Percentiles rank a stretch among this genome's conserved stretches.
Conservation (phyloP, 2,113 vertebrate genomes). For the Telmatochromis brachygnathus region DNA sequence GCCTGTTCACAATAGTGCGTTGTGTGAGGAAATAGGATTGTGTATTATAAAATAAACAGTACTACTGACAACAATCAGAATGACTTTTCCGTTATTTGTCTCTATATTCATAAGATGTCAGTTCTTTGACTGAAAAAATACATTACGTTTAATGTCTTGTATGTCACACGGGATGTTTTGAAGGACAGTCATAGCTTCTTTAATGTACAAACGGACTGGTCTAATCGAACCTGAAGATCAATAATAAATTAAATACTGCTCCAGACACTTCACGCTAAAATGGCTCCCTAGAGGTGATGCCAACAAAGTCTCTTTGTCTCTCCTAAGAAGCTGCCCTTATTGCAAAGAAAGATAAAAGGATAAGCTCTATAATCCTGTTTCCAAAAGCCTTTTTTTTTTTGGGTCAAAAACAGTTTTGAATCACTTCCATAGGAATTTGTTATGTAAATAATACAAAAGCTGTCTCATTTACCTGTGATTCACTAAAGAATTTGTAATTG, state of each 20-base stretch:
- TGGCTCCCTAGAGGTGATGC: constrained; percentile 23
- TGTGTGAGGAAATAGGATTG: not conserved
- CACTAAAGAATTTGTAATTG: not conserved
- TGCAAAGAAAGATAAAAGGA: not conserved
- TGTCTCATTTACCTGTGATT: not conserved
- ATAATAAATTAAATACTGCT: constrained; percentile 57
- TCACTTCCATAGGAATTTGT: not conserved
- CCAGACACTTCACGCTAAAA: constrained; percentile 32
- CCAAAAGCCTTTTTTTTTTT: not conserved
- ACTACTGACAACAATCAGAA: not conserved
- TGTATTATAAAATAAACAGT: not conserved
- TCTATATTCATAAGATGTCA: constrained; percentile 12
- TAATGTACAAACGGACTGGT: constrained; percentile 33
- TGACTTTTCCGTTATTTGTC: not conserved
- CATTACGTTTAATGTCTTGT: constrained; percentile 24
- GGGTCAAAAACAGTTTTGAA: not conserved
- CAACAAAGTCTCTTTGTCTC: constrained; percentile 32
- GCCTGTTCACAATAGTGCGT: not conserved
- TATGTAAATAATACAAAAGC: not conserved
- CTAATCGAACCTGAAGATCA: constrained; percentile 47
- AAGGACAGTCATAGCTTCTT: constrained; percentile 34
- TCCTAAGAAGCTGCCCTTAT: not conserved
- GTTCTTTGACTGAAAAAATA: not conserved
- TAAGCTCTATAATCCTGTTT: not conserved
- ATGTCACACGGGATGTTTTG: constrained; percentile 33